A percentile compares a stretch with the other conserved stretches of the same genome.
phyloP scores from a whole-genome alignment of 2,888 invertebrate genomes.

The Lamproptera curius region DNA sequence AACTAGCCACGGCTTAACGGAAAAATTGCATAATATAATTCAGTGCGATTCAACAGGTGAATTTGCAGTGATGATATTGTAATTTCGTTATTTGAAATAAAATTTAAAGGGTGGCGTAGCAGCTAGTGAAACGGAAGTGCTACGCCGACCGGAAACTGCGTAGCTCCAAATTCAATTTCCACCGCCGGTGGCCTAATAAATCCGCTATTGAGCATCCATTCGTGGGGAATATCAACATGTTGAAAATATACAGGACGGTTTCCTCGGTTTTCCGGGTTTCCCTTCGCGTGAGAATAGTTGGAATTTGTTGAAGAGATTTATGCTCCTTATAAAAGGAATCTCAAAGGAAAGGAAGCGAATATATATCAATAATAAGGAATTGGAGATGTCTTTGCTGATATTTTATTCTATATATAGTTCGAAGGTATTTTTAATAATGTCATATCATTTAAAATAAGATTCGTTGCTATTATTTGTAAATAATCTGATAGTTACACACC shows the following conservation, averaged over 20 bases:
- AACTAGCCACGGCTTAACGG: neutral
- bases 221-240: slow-evolving; percentile 30
- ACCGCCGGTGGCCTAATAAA: slow-evolving; percentile 66
- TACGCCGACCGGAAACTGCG: slow-evolving; percentile 66
- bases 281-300: neutral
- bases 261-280: neutral
- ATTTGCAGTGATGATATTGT: slow-evolving; percentile 16
- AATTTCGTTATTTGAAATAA: slow-evolving; percentile 22
- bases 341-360: neutral
- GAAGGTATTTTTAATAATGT: too few relatives aligned
- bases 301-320: neutral
- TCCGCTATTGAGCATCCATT: slow-evolving; percentile 59
- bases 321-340: neutral
- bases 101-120: slow-evolving; percentile 29
- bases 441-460: too few relatives aligned
- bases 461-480: too few relatives aligned
- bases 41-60: slow-evolving; percentile 13
- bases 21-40: slow-evolving; percentile 2
- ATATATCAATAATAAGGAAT: too few relatives aligned
- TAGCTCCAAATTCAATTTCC: slow-evolving; percentile 74
- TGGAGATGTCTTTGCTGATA: too few relatives aligned
- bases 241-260: slow-evolving; percentile 27
- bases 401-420: too few relatives aligned
- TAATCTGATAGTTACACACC: too few relatives aligned
- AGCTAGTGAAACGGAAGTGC: slow-evolving; percentile 51